These are phyloP conservation scores for Ailurus styani DNA, from an alignment of 2,113 vertebrate species.

Conservation along the genomic window DNA sequence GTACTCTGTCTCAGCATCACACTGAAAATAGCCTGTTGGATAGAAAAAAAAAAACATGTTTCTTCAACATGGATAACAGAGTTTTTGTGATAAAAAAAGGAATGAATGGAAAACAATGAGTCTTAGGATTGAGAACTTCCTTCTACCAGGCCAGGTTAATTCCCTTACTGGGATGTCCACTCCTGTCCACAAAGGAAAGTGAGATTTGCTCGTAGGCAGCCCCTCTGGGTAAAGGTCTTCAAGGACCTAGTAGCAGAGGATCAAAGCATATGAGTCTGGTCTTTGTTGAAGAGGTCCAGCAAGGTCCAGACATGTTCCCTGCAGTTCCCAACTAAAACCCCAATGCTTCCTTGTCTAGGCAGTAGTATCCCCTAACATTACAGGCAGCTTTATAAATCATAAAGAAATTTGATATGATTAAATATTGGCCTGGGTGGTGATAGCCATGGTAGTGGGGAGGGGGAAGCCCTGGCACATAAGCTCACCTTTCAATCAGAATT, in stretches of 20 bases:
- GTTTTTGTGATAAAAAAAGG: background rate
- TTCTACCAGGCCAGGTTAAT: background rate
- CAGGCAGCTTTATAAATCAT: background rate
- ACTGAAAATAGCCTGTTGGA: background rate
- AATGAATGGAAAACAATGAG: background rate
- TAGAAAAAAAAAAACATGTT: background rate
- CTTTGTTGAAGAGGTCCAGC: background rate
- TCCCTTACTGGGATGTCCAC: background rate
- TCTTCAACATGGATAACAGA: background rate
- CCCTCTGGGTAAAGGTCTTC: background rate
- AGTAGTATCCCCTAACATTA: background rate
- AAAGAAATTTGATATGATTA: background rate
- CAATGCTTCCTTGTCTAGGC: background rate
- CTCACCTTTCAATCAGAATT: background rate
- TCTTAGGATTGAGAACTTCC: background rate
- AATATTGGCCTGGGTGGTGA: background rate
- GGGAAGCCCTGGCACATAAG: background rate
- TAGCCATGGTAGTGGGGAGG: accelerated
- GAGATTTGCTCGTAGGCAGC: background rate
- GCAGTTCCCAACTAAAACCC: background rate
- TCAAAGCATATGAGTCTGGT: background rate
- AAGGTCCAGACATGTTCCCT: background rate
- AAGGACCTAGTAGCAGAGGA: background rate
- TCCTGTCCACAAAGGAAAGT: background rate
- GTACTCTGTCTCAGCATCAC: background rate